Base-by-base conservation (phyloP, 2,113 vertebrate genomes). In the Etheostoma cragini region DNA sequence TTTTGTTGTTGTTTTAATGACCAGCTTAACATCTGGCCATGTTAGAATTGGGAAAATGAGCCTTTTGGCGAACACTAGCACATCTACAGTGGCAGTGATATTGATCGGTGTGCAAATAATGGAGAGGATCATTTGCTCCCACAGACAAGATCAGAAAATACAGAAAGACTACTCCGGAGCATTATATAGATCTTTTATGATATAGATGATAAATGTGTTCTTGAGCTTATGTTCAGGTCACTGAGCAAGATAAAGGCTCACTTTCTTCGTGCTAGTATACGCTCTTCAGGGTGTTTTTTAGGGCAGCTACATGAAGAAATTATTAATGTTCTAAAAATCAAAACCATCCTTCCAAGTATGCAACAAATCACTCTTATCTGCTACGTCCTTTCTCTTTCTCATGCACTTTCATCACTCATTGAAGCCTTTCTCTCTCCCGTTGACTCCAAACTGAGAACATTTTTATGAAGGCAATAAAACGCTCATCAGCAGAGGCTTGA, bases 401-500 rank as follows among this genome's bases (percentile, higher is more conserved):
- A 67, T 46, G 26, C 2, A 1, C 83, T 82, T 86, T 88, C 89
- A 87, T 84, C 76, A 81, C 76, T 78, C 81, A 68, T 38, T 42
- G 72, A 78, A 72, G 83, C 21, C 87, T 86, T 81, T 85, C 72
- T 83, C 78, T 72, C 63, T 85, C 82, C 71, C 71, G 70, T 83
- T 22, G 87, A 89, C 82, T 87, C 67, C 64, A 62, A 79, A 87
- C 78, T 83, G 89, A 89, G 88, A 87, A 87, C 69, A 87, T 91
- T 92, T 92, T 91, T 81, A 86, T 84, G 72, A 85, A 90, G 90
- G 90, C 89, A 93, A 93, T 94, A 92, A 93, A 93, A 91, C 62
- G 79, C 88, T 93, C 92, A 92, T 93, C 91, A 93, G 88, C 78
- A 58, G 82, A 86, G 80, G 88, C 87, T 88, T 82, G 82, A 76